Conservation (phyloP, 2,797 vertebrate species). For the Coreius guichenoti region DNA sequence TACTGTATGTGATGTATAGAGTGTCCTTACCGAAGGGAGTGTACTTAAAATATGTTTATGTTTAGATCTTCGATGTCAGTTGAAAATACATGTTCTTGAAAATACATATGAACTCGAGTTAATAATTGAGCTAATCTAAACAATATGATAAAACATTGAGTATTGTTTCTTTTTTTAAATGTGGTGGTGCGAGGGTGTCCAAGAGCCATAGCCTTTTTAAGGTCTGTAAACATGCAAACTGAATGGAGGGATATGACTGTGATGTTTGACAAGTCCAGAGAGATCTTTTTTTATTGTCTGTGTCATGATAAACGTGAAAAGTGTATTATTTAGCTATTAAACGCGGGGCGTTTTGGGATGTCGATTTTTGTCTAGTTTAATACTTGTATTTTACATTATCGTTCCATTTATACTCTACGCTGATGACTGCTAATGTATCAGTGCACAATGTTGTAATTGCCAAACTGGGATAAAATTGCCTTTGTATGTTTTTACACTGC, state of each 20-base stretch:
- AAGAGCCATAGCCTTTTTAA: conserved; percentile 55
- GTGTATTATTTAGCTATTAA: conserved; percentile 35
- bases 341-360: conserved; percentile 27
- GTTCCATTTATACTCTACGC: conserved; percentile 37
- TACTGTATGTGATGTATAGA: conserved; percentile 15
- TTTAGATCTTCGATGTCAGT: conserved; percentile 28
- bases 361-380: conserved; percentile 18
- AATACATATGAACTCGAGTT: conserved; percentile 10
- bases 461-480: conserved; percentile 44
- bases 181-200: conserved; percentile 7
- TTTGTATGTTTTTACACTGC: conserved; percentile 45
- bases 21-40: neutral
- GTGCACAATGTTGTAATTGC: conserved; percentile 50
- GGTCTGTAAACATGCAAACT: conserved; percentile 52
- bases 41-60: conserved; percentile 9
- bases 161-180: conserved; percentile 10
- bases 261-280: conserved; percentile 17
- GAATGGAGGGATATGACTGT: conserved; percentile 48
- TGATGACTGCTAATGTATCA: conserved; percentile 32
- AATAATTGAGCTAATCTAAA: conserved; percentile 29
- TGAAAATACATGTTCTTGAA: conserved; percentile 10
- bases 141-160: neutral
- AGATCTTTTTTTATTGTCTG: conserved; percentile 17
- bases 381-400: conserved; percentile 37
- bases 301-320: conserved; percentile 28